A percentile compares a stretch with the other conserved stretches of the same genome.
These are phyloP conservation scores for Arctia plantaginis DNA, from an alignment of 2,888 invertebrate species.

Conservation along the genomic window DNA sequence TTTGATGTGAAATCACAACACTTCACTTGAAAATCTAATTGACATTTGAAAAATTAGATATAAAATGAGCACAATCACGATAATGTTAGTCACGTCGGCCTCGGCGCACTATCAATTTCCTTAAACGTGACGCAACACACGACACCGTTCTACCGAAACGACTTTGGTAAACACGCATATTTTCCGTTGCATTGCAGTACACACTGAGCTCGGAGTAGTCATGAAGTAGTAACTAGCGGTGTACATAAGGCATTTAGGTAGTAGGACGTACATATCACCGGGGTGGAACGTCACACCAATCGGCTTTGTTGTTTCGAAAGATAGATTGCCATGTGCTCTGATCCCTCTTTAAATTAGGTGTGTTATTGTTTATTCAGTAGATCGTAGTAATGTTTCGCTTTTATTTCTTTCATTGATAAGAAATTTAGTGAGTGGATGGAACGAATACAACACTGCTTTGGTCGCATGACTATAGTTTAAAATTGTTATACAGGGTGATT, in stretches of 20 bases:
- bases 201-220: slow-evolving; percentile 87
- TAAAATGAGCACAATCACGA: slow-evolving; percentile 77
- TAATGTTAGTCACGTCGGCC: slow-evolving; percentile 85
- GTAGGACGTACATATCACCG: slow-evolving; percentile 86
- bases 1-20: slow-evolving; percentile 69
- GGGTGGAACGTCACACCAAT: slow-evolving; percentile 87
- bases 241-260: slow-evolving; percentile 87
- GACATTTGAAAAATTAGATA: slow-evolving; percentile 62
- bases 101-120: slow-evolving; percentile 86
- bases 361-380: slow-evolving; percentile 60
- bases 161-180: slow-evolving; percentile 87
- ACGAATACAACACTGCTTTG: slow-evolving; percentile 23
- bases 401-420: slow-evolving; percentile 49
- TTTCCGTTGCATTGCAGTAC: slow-evolving; percentile 87
- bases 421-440: slow-evolving; percentile 28
- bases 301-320: slow-evolving; percentile 86
- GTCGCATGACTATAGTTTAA: slow-evolving; percentile 21
- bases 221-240: slow-evolving; percentile 86
- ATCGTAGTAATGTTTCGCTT: slow-evolving; percentile 42
- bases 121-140: slow-evolving; percentile 86
- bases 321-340: slow-evolving; percentile 84
- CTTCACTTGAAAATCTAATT: slow-evolving; percentile 63
- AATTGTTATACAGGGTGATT: slow-evolving; percentile 8
- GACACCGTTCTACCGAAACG: slow-evolving; percentile 86
- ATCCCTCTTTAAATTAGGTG: slow-evolving; percentile 76